Conservation (phyloP, 1,140 invertebrate species). For the Acyrthosiphon pisum region DNA sequence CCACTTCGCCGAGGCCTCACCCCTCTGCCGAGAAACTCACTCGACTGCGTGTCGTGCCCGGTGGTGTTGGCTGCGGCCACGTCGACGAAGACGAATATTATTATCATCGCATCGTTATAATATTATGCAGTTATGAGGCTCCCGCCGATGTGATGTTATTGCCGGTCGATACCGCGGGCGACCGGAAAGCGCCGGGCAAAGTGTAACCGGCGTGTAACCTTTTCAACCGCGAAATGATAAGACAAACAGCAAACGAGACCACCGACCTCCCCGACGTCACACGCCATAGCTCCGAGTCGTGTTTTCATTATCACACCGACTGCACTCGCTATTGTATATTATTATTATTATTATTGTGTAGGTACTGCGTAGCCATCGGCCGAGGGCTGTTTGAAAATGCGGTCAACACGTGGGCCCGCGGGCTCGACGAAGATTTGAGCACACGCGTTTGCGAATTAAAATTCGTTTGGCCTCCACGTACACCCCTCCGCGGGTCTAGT, state of each 20-base stretch:
- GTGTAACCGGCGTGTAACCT: conserved; percentile 35
- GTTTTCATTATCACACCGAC: neutral
- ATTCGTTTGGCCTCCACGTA: neutral
- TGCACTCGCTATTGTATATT: neutral
- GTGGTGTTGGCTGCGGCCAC: neutral
- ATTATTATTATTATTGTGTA: neutral
- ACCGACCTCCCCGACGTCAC: neutral
- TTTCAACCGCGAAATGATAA: conserved; percentile 54
- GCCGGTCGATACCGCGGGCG: neutral
- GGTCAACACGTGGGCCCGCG: neutral
- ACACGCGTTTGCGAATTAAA: neutral
- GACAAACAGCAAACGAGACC: conserved; percentile 37
- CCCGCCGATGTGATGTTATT: no score
- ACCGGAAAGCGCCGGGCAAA: neutral
- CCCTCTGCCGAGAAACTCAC: neutral
- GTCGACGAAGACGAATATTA: neutral
- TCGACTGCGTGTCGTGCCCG: neutral
- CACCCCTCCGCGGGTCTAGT: neutral
- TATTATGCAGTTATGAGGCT: neutral
- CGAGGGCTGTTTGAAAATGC: neutral
- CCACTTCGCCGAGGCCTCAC: neutral
- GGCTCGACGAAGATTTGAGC: neutral
- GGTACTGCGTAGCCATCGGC: neutral
- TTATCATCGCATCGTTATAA: neutral
- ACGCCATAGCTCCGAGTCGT: neutral